Conservation (phyloP, 2,888 invertebrate genomes). For the Tryphoninae sp. region DNA sequence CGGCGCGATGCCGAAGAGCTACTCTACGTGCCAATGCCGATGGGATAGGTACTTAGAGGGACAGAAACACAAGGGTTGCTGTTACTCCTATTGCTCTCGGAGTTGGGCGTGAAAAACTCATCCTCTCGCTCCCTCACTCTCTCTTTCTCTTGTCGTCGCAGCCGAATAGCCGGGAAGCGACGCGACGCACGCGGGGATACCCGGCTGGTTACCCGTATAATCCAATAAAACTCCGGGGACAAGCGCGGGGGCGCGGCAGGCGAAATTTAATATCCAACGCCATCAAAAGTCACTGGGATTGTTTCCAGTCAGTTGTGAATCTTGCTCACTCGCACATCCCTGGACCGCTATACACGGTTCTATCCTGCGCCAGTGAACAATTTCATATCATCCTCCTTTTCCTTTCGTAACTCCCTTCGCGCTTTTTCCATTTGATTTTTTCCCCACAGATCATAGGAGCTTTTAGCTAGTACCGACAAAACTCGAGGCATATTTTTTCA, state of each 20-base stretch:
- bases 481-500: background rate
- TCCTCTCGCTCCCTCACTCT: background rate
- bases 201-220: constrained; percentile 76
- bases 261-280: constrained; percentile 80
- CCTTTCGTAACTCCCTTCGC: constrained; percentile 2
- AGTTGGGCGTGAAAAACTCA: background rate
- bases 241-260: constrained; percentile 72
- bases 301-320: constrained; percentile 77
- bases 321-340: constrained; percentile 58
- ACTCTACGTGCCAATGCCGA: constrained; percentile 76
- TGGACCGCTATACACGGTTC: background rate
- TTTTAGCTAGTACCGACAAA: constrained; percentile 2
- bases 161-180: constrained; percentile 35
- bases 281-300: constrained; percentile 80
- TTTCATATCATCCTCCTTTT: constrained; percentile 20
- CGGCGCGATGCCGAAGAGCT: constrained; percentile 64
- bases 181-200: constrained; percentile 50
- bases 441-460: background rate
- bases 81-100: constrained; percentile 54
- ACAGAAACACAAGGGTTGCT: constrained; percentile 68
- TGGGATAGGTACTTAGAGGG: constrained; percentile 72
- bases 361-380: constrained; percentile 29
- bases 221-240: constrained; percentile 79
- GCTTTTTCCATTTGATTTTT: constrained; percentile 13
- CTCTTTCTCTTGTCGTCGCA: constrained; percentile 30